A percentile compares a stretch with the other conserved stretches of the same genome.
phyloP scores from a whole-genome alignment of 2,888 invertebrate species.

The Epiblema foenella region DNA sequence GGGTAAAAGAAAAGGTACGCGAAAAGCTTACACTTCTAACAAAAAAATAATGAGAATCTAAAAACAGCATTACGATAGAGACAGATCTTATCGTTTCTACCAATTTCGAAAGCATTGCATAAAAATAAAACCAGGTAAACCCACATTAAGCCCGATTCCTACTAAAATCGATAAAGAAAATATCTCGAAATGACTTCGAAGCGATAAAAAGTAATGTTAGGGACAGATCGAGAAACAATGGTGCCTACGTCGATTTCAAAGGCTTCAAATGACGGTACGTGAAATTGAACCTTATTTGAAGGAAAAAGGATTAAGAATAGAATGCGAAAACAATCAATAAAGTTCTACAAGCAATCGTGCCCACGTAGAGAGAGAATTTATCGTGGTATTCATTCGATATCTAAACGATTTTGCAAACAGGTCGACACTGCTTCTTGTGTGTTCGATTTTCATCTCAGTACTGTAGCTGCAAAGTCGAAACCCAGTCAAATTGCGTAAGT shows the following conservation, averaged over 20 bases:
- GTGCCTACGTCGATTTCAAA: conserved; percentile 58
- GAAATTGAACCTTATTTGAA: conserved; percentile 47
- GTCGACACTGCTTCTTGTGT: conserved; percentile 42
- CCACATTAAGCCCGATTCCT: conserved; percentile 51
- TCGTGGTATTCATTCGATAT: conserved; percentile 54
- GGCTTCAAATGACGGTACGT: conserved; percentile 30
- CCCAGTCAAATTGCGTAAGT: conserved; percentile 26
- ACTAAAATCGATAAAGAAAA: conserved; percentile 60
- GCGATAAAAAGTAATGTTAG: conserved; percentile 74
- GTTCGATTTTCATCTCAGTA: conserved; percentile 30
- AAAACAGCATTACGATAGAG: not conserved
- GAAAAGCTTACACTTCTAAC: not conserved
- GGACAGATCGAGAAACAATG: conserved; percentile 72
- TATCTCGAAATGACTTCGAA: conserved; percentile 63
- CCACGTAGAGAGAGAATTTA: conserved; percentile 58
- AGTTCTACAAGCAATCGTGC: conserved; percentile 52
- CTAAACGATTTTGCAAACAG: conserved; percentile 48
- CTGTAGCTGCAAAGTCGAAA: conserved; percentile 16
- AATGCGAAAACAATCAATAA: conserved; percentile 43
- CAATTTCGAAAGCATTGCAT: conserved; percentile 33
- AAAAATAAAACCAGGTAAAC: conserved; percentile 50
- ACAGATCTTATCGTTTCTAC: conserved; percentile 19
- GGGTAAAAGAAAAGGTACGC: not conserved
- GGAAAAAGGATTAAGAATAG: conserved; percentile 38
- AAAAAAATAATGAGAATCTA: not conserved